A percentile compares a stretch with the other conserved stretches of the same genome.
These are phyloP conservation scores for Agonum fuliginosum DNA, from an alignment of 2,888 invertebrate species.

Conservation along the genomic window DNA sequence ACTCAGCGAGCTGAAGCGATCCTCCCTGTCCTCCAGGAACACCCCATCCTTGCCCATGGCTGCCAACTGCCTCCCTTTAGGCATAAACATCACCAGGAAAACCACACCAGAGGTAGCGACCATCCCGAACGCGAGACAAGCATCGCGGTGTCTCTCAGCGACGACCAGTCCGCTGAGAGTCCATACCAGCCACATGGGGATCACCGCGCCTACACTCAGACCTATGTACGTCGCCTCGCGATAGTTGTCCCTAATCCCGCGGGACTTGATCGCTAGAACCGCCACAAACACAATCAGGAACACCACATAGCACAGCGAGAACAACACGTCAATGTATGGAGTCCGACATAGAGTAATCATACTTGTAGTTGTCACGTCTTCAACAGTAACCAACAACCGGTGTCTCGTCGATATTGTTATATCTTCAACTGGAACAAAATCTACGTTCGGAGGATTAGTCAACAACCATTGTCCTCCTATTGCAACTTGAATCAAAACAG, in stretches of 20 bases:
- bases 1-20: slow-evolving; percentile 87
- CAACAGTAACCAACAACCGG: slow-evolving; percentile 70
- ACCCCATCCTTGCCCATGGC: slow-evolving; percentile 93
- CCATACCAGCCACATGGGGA: slow-evolving; percentile 92
- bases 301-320: slow-evolving; percentile 89
- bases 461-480: slow-evolving; percentile 90
- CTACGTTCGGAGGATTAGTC: slow-evolving; percentile 83
- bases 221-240: slow-evolving; percentile 95
- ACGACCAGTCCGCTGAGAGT: slow-evolving; percentile 87
- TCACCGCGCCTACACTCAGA: slow-evolving; percentile 88
- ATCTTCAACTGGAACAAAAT: slow-evolving; percentile 72
- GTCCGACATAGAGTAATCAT: slow-evolving; percentile 78
- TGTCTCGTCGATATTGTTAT: slow-evolving; percentile 68
- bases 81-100: slow-evolving; percentile 95
- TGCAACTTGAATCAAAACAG: slow-evolving; percentile 91
- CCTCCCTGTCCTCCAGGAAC: slow-evolving; percentile 88
- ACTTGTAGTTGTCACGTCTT: slow-evolving; percentile 70
- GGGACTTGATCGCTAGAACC: slow-evolving; percentile 88
- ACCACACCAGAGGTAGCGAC: slow-evolving; percentile 89
- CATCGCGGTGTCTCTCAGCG: slow-evolving; percentile 87
- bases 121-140: slow-evolving; percentile 92
- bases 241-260: slow-evolving; percentile 94
- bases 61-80: slow-evolving; percentile 92
- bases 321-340: slow-evolving; percentile 82
- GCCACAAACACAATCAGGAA: slow-evolving; percentile 90